A percentile compares a stretch with the other conserved stretches of the same genome.
Conservation (phyloP, 92 coral and sea anemone genomes). For the Porites cylindrica region DNA sequence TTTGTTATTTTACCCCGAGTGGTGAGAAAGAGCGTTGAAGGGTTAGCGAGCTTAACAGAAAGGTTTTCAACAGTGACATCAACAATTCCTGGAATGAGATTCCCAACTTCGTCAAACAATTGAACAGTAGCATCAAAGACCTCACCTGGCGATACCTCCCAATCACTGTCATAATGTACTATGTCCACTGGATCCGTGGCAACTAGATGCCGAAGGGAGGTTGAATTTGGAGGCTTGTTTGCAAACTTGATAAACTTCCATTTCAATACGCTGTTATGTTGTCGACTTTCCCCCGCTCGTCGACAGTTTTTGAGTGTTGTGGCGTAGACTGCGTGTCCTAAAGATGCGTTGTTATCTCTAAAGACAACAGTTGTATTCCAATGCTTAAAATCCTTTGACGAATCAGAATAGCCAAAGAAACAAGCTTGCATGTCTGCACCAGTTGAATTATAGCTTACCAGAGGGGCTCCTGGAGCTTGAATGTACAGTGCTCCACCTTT, state of each 20-base stretch:
- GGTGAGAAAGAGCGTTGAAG: constrained; percentile 68
- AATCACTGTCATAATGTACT: constrained; percentile 48
- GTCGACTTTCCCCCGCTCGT: constrained; percentile 62
- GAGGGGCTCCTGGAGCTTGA: constrained; percentile 84
- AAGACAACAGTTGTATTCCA: constrained; percentile 81
- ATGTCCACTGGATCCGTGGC: constrained; percentile 87
- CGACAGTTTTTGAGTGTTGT: constrained; percentile 88
- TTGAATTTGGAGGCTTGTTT: constrained; percentile 41
- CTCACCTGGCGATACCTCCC: constrained; percentile 88
- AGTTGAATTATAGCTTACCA: constrained; percentile 80
- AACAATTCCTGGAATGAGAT: constrained; percentile 82
- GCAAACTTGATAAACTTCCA: constrained; percentile 79
- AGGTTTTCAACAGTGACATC: constrained; percentile 36
- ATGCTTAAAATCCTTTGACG: constrained; percentile 38
- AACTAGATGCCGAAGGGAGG: constrained; percentile 60
- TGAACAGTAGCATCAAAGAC: constrained; percentile 71
- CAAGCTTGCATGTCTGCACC: constrained; percentile 73
- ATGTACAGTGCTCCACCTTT: constrained; percentile 95
- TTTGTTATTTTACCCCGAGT: constrained; percentile 32
- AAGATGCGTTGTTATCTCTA: constrained; percentile 66
- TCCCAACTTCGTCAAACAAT: constrained; percentile 83
- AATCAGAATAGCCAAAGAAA: constrained; percentile 73
- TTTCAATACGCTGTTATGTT: constrained; percentile 66
- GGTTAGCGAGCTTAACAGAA: constrained; percentile 48
- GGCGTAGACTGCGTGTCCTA: constrained; percentile 86